These are phyloP conservation scores for cat (Felis catus) DNA, from an alignment of 2,113 vertebrate genomes.

Conservation along the genomic window DNA sequence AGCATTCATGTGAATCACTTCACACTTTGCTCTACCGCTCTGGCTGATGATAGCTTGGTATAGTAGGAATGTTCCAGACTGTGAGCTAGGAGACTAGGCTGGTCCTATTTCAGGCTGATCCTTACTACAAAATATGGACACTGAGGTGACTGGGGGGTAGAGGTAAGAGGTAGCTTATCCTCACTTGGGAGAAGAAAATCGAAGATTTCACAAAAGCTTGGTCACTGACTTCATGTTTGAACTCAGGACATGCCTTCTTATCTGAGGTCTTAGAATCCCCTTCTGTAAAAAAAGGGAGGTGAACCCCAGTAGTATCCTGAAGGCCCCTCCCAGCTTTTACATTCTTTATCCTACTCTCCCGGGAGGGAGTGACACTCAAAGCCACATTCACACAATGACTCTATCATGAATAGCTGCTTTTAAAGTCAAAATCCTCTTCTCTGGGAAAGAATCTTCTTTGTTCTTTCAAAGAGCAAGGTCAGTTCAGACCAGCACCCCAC, in stretches of 20 bases:
- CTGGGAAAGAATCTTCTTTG: constrained; percentile 71
- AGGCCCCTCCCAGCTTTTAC: background rate
- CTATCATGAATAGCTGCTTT: constrained; percentile 70
- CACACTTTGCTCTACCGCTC: background rate
- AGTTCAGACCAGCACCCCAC: constrained; percentile 60
- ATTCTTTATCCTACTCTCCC: constrained; percentile 57
- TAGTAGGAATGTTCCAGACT: background rate
- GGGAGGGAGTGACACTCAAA: constrained; percentile 70
- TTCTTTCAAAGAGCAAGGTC: constrained; percentile 68
- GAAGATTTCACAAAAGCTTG: background rate
- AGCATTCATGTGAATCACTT: background rate
- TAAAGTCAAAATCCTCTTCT: constrained; percentile 72
- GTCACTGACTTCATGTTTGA: background rate
- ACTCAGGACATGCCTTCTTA: background rate
- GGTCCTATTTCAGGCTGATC: background rate
- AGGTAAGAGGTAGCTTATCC: background rate
- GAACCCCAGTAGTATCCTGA: background rate
- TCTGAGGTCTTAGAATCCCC: background rate
- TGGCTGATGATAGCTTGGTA: background rate
- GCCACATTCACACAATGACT: constrained; percentile 66
- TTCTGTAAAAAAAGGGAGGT: background rate
- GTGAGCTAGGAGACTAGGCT: background rate
- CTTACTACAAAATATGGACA: background rate
- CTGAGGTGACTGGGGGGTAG: background rate
- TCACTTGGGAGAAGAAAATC: background rate